Base-by-base conservation (phyloP, 2,113 vertebrate genomes). In the Phyllopteryx taeniolatus region DNA sequence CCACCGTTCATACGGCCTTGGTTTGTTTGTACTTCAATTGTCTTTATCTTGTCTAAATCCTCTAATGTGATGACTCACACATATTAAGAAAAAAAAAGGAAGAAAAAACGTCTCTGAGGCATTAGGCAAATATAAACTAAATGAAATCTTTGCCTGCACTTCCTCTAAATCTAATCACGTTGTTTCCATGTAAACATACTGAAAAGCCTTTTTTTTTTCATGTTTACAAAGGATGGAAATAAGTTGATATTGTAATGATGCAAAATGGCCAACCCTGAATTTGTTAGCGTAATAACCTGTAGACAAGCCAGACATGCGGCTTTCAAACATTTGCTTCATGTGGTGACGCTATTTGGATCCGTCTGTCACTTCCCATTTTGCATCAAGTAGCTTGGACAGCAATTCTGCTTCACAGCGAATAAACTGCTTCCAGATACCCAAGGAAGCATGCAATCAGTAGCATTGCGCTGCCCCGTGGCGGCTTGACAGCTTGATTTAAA, bases 371-470 rank as follows among this genome's bases (percentile, higher is more conserved):
- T 72, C 66, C 44, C 44, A 77, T 84, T 88, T 78, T 1, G 20
- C 67, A 67, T 44, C 60, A 15, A 69, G 42, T 17, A 64, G 59
- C 33, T 76, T 75, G 87, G 14, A 39, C 44, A 43, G 53, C 14
- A 27, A 68, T 65, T 68, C 69, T 9, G 67, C 22, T 77, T 79
- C 74, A 70, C 67, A 76, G 64, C 20, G 1, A 71, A 79, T 86
- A 80, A 83, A 73, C 78, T 56, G 74, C 73, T 86, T 76, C 76
- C 70, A 82, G 67, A 81, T 76, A 68, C 71, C 27, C 4, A 7
- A 78, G 78, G 77, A 84, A 86, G 85, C 75, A 72, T 3, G 53
- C 79, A 87, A 84, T 90, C 84, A 81, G 81, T 27, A n/a, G 71
- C 61, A 70, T 77, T 79, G 79, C 53, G 13, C 20, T 11, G 19